These are phyloP conservation scores for Meda fulgida DNA, from an alignment of 2,797 vertebrate genomes.

Conservation along the genomic window DNA sequence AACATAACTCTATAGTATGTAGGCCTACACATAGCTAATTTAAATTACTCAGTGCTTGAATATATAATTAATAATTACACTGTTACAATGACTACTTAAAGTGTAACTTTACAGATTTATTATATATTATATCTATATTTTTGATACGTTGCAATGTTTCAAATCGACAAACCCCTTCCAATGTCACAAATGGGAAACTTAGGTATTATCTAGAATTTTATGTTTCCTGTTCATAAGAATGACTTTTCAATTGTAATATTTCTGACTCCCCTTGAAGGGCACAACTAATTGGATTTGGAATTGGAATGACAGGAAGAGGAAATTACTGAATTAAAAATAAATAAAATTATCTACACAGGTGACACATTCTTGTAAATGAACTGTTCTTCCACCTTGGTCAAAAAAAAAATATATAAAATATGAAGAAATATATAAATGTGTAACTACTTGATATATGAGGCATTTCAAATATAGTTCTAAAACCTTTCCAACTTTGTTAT, in stretches of 20 bases:
- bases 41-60: too few species aligned
- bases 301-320: background rate
- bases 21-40: too few species aligned
- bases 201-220: background rate
- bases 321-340: background rate
- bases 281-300: background rate
- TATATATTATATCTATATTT: background rate
- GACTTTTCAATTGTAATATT: background rate
- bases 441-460: background rate
- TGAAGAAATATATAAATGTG: too few species aligned
- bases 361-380: background rate
- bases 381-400: background rate
- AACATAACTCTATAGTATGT: too few species aligned
- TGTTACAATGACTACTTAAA: too few species aligned
- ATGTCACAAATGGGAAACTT: background rate
- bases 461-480: background rate
- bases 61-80: too few species aligned
- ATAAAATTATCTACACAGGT: background rate
- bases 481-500: background rate
- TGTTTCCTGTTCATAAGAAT: background rate
- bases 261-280: background rate
- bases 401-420: background rate
- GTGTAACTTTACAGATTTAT: background rate
- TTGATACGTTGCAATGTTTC: background rate
- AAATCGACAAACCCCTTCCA: background rate